Evolutionary conservation across 2,888 invertebrate species (phyloP).

Genomic region (Anoncus sp.): DNA sequence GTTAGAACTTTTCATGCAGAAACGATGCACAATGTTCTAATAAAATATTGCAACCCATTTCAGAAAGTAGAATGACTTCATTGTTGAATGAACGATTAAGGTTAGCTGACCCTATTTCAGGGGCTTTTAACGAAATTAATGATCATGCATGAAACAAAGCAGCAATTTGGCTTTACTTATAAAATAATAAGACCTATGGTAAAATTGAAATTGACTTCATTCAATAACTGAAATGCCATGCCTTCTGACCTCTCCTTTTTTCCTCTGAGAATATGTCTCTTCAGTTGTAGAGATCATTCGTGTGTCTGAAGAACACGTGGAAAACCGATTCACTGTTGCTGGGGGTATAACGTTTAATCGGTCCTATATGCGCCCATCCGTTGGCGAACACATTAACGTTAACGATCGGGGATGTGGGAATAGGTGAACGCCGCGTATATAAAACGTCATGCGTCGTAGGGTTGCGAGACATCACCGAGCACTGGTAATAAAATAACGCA

Average conservation of each 20-base stretch:
- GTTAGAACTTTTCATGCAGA: not conserved
- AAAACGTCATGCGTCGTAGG: conserved; percentile 66
- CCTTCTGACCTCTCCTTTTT: too few species aligned
- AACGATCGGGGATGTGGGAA: conserved; percentile 63
- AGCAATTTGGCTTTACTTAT: too few species aligned
- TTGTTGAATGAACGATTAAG: not conserved
- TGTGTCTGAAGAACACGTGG: conserved; percentile 41
- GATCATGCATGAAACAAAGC: too few species aligned
- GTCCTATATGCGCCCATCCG: conserved; percentile 25
- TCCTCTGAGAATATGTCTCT: not conserved
- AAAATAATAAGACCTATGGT: too few species aligned
- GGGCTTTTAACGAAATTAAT: too few species aligned
- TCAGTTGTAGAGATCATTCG: conserved; percentile 12
- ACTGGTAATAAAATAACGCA: conserved; percentile 78
- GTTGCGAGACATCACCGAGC: conserved; percentile 70
- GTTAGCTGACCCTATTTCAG: too few species aligned
- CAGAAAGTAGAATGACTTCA: not conserved
- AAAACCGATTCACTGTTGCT: conserved; percentile 54
- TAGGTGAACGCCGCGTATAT: conserved; percentile 67
- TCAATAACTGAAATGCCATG: too few species aligned
- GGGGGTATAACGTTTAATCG: conserved; percentile 4
- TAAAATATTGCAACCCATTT: conserved; percentile 4
- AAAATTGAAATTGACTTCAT: too few species aligned
- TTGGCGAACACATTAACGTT: conserved; percentile 52
- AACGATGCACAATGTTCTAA: conserved; percentile 6